Percentiles rank a stretch among this genome's conserved stretches.
These are phyloP conservation scores for Otus sunia DNA, from an alignment of 2,113 vertebrate species.

Conservation along the genomic window DNA sequence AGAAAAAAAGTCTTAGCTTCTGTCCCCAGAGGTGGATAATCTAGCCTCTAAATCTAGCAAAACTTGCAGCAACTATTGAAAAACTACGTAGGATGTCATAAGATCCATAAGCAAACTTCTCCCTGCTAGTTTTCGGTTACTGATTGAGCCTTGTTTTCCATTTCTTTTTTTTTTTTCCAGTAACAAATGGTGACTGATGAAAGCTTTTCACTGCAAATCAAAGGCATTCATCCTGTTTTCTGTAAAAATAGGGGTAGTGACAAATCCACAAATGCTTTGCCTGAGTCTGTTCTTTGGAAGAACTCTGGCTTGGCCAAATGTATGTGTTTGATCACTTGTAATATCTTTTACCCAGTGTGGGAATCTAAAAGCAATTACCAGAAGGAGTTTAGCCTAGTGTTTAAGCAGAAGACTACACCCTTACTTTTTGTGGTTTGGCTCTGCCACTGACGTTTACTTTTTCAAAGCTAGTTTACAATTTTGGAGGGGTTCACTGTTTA, in stretches of 20 bases:
- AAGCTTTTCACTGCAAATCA: slow-evolving; percentile 43
- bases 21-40: not conserved
- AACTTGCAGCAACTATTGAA: not conserved
- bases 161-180: not conserved
- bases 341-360: not conserved
- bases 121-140: not conserved
- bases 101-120: not conserved
- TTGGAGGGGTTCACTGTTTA: not conserved
- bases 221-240: slow-evolving; percentile 25
- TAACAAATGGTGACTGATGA: slow-evolving; percentile 21
- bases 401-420: not conserved
- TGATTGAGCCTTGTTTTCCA: not conserved
- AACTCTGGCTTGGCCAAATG: not conserved
- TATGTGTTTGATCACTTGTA: not conserved
- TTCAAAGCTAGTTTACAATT: not conserved
- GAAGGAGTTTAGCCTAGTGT: not conserved
- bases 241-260: not conserved
- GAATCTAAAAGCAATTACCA: not conserved
- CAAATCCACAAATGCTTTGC: not conserved
- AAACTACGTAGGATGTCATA: not conserved
- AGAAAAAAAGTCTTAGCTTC: not conserved
- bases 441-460: not conserved
- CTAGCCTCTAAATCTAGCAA: not conserved
- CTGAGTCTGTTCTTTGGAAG: not conserved
- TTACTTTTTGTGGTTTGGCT: not conserved